A percentile compares a stretch with the other conserved stretches of the same genome.
These are phyloP conservation scores for Zaprionus africanus DNA, from an alignment of 1,140 invertebrate species.

Conservation along the genomic window DNA sequence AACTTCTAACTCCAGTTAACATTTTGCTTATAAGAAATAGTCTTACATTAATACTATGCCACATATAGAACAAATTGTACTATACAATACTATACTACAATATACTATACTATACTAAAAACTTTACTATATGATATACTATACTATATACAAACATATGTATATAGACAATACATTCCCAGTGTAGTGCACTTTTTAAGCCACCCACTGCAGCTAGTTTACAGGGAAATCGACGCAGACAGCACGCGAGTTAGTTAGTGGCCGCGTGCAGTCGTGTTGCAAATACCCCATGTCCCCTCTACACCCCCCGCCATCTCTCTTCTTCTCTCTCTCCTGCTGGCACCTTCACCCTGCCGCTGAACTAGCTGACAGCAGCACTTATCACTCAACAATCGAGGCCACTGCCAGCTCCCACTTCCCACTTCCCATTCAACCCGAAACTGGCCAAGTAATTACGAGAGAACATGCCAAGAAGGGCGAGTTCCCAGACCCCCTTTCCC, in stretches of 20 bases:
- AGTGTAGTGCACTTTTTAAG: neutral
- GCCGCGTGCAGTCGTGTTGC: conserved; percentile 32
- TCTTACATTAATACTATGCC: too few relatives aligned
- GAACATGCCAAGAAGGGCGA: conserved; percentile 61
- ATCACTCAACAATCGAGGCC: conserved; percentile 72
- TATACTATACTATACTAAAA: too few relatives aligned
- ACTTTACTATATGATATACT: too few relatives aligned
- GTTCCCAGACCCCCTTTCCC: too few relatives aligned
- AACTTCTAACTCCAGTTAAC: too few relatives aligned
- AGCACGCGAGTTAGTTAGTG: conserved; percentile 47
- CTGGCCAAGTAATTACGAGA: conserved; percentile 68
- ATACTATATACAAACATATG: too few relatives aligned
- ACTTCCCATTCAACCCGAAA: neutral
- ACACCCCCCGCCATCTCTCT: neutral
- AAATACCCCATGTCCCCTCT: neutral
- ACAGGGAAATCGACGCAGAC: conserved; percentile 21
- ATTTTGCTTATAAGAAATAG: too few relatives aligned
- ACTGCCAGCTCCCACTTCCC: conserved; percentile 11
- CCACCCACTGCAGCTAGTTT: neutral
- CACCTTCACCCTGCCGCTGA: neutral
- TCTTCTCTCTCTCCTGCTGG: neutral
- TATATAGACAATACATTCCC: too few relatives aligned
- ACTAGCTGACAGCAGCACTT: conserved; percentile 59
- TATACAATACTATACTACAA: too few relatives aligned
- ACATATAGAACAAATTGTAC: too few relatives aligned